These are phyloP conservation scores for Aldrovandia affinis DNA, from an alignment of 2,797 vertebrate genomes.

Conservation along the genomic window DNA sequence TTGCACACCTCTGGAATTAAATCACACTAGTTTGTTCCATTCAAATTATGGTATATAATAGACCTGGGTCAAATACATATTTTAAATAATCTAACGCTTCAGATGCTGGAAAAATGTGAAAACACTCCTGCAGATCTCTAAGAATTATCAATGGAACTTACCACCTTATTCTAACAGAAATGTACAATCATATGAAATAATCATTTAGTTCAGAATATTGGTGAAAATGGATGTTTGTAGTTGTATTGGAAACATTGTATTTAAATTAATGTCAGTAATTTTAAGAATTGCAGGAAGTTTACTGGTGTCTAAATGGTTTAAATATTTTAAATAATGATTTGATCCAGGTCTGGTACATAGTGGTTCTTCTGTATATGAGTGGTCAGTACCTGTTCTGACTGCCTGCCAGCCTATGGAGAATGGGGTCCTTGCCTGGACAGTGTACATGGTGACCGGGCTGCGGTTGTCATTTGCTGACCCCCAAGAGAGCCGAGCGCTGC, in stretches of 20 bases:
- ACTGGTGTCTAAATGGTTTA: too few relatives aligned
- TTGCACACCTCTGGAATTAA: neutral
- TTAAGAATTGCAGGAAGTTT: too few relatives aligned
- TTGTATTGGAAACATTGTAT: too few relatives aligned
- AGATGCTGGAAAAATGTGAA: neutral
- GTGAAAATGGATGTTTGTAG: too few relatives aligned
- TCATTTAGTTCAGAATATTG: too few relatives aligned
- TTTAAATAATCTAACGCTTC: neutral
- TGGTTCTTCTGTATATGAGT: neutral
- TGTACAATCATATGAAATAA: too few relatives aligned
- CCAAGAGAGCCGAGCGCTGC: slow-evolving; percentile 82
- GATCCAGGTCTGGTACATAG: neutral
- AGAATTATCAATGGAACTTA: neutral
- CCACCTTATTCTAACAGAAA: too few relatives aligned
- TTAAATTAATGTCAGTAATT: too few relatives aligned
- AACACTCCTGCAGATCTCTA: neutral
- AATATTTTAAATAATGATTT: too few relatives aligned
- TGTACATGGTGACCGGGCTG: slow-evolving; percentile 83
- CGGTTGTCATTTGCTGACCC: slow-evolving; percentile 80
- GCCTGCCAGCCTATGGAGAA: slow-evolving; percentile 89
- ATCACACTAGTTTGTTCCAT: neutral
- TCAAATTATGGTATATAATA: neutral
- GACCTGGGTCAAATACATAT: neutral
- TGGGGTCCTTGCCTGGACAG: slow-evolving; percentile 78
- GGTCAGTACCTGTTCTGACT: slow-evolving; percentile 76